A percentile compares a stretch with the other conserved stretches of the same genome.
phyloP scores from a whole-genome alignment of 2,797 vertebrate genomes.

The Etheostoma nigrum region DNA sequence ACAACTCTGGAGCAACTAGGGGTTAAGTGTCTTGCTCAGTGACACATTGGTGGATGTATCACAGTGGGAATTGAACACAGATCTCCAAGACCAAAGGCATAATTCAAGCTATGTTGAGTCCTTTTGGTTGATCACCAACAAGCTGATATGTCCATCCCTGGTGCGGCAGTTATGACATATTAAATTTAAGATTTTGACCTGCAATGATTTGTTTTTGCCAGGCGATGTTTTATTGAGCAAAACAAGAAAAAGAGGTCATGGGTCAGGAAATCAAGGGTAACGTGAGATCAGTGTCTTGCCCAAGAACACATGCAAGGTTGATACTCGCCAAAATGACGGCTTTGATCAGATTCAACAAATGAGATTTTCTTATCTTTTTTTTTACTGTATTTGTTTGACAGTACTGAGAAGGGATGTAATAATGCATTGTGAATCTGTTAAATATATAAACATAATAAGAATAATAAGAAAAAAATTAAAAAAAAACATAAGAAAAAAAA shows the following conservation, averaged over 20 bases:
- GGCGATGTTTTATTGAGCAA: constrained; percentile 12
- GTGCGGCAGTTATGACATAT: neutral
- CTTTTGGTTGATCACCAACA: neutral
- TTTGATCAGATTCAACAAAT: neutral
- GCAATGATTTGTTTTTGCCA: constrained; percentile 1
- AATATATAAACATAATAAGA: too few relatives aligned
- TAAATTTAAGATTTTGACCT: neutral
- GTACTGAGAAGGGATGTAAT: neutral
- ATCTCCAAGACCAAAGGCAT: too few relatives aligned
- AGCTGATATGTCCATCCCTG: neutral
- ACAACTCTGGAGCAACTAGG: too few relatives aligned
- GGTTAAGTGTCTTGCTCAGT: too few relatives aligned
- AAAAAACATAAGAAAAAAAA: too few relatives aligned
- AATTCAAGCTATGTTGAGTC: too few relatives aligned
- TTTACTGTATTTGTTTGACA: neutral
- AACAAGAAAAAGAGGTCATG: neutral
- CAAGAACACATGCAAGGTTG: neutral
- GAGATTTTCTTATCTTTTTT: neutral
- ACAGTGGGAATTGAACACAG: too few relatives aligned
- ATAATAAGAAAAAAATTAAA: too few relatives aligned
- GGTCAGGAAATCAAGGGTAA: constrained; percentile 15
- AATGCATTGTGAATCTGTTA: too few relatives aligned
- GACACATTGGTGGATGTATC: too few relatives aligned
- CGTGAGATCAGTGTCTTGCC: neutral
- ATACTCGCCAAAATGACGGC: neutral